A percentile compares a stretch with the other conserved stretches of the same genome.
phyloP scores from a whole-genome alignment of 2,888 invertebrate species.

The Gymnoscelis rufifasciata region DNA sequence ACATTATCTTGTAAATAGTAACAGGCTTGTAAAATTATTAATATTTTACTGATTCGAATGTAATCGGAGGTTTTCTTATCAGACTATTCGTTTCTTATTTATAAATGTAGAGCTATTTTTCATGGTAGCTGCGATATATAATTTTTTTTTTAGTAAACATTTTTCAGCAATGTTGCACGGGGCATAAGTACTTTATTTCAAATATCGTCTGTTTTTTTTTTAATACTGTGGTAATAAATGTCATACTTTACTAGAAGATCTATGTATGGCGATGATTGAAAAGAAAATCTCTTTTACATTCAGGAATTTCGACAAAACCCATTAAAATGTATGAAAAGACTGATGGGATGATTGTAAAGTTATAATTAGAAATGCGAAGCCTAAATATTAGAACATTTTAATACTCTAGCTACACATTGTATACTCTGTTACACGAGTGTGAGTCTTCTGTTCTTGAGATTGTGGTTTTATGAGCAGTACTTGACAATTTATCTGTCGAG shows the following conservation, averaged over 20 bases:
- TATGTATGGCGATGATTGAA: not conserved
- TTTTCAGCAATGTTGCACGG: too few species aligned
- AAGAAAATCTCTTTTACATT: not conserved
- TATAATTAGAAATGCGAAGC: conserved; percentile 37
- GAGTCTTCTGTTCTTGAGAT: too few species aligned
- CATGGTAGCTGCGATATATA: too few species aligned
- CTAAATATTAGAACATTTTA: conserved; percentile 23
- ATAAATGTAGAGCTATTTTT: too few species aligned
- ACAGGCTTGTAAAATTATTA: too few species aligned
- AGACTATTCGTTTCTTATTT: too few species aligned
- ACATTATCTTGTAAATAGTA: not conserved
- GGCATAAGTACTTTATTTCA: too few species aligned
- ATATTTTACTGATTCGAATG: not conserved
- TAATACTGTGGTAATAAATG: not conserved
- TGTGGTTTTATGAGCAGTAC: not conserved
- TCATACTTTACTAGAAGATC: not conserved
- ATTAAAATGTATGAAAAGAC: conserved; percentile 51
- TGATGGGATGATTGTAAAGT: conserved; percentile 46
- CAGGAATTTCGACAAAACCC: conserved; percentile 23
- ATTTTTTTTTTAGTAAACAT: too few species aligned
- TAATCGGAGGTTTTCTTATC: not conserved
- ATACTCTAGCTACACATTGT: conserved; percentile 11
- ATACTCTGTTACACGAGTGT: conserved; percentile 1
- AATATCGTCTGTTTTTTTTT: too few species aligned
- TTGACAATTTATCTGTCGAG: too few species aligned